Evolutionary conservation across 2,113 vertebrate species (phyloP), one percentile per base, ranked within the genome.

Genomic region (Grus americana): DNA sequence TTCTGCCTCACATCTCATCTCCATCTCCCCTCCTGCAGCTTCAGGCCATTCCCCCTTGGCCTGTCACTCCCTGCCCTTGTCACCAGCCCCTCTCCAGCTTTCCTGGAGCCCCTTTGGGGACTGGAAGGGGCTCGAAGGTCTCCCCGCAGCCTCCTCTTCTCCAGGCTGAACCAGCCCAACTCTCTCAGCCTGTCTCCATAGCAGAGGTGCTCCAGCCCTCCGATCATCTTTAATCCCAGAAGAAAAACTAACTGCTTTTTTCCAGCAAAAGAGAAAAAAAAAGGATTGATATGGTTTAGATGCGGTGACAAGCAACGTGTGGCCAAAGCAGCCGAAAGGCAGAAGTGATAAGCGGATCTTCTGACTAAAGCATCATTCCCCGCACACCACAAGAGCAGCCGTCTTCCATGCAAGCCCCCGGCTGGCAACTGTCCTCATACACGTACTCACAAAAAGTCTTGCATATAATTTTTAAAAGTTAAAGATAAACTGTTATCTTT

Each of bases 381-480:
- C 4, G 2, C 50, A 57, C 23, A 12, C 23, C 38, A 11, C 0
- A 2, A 36, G 47, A 16, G 23, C 76, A 13, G 11, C 15, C 6
- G 1, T 15, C 34, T 61, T 46, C 65, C 21, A 32, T 0, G 0
- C 21, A 49, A 95, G 30, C 15, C 68, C 38, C 58, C 3, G 18
- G 38, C 40, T 23, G 16, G 11, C 20, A n/a, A 13, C 42, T 18
- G 11, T 11, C 73, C 74, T 29, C 49, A 24, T 17, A 22, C 30
- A 22, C 36, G 23, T 6, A 3, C 20, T 10, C 68, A 36, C 8
- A 19, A 27, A 67, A 66, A 63, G 29, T 0, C 4, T 58, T 26
- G 6, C 6, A 1, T 4, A 0, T 1, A 5, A 8, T 76, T 49
- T 40, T 47, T 29, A 3, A 2, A 72, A 36, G 24, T 11, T 49